Conservation (phyloP, 30 jellyfish, hydroid and myxozoan genomes). For the Turritopsis rubra region DNA sequence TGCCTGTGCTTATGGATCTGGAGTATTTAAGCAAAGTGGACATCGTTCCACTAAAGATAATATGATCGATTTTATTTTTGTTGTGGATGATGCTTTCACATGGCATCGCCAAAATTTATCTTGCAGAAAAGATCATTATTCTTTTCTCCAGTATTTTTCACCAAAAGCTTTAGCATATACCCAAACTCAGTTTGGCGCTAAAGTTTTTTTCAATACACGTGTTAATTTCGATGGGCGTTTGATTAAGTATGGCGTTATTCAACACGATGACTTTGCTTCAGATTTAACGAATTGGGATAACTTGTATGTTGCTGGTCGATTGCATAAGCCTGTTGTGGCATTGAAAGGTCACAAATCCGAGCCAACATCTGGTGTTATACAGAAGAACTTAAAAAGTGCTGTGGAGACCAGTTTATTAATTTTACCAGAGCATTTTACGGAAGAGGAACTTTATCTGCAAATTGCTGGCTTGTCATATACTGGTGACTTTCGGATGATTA, state of each 20-base stretch:
- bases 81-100: constrained; percentile 58
- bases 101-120: constrained; percentile 72
- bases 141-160: constrained; percentile 62
- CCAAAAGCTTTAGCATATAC: constrained; percentile 41
- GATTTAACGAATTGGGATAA: constrained; percentile 79
- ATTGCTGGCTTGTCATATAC: constrained; percentile 82
- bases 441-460: constrained; percentile 42
- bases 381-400: constrained; percentile 56
- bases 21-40: constrained; percentile 83
- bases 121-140: constrained; percentile 66
- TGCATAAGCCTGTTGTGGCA: constrained; percentile 87
- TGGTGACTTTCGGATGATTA: constrained; percentile 89
- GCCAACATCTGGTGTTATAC: not conserved
- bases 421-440: constrained; percentile 69
- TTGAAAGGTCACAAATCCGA: constrained; percentile 20
- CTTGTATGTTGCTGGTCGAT: constrained; percentile 86
- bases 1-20: constrained; percentile 98
- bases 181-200: constrained; percentile 59
- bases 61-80: constrained; percentile 85
- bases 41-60: constrained; percentile 63
- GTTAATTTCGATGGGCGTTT: constrained; percentile 56
- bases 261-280: constrained; percentile 31
- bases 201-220: constrained; percentile 64
- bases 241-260: constrained; percentile 89
- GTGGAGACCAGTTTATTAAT: constrained; percentile 48